Conservation (phyloP, 2,888 invertebrate species). For the Eremobia ochroleuca region DNA sequence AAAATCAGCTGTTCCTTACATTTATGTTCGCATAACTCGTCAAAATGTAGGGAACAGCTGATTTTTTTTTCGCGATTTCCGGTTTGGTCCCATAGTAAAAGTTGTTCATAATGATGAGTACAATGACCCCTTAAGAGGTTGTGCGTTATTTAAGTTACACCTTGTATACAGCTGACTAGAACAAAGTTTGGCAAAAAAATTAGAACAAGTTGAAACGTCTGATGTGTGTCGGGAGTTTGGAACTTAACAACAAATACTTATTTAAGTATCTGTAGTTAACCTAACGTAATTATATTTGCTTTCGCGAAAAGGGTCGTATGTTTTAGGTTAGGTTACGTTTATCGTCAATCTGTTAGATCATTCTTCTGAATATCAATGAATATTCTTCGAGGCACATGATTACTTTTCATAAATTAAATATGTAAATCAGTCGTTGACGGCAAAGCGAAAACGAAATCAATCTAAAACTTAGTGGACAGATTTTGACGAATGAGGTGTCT, state of each 20-base stretch:
- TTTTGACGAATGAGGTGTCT: slow-evolving; percentile 29
- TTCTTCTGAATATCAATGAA: slow-evolving; percentile 20
- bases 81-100: no score
- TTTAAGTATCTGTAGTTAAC: not conserved
- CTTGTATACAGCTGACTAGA: not conserved
- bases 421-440: slow-evolving; percentile 44
- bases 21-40: no score
- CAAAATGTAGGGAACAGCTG: no score
- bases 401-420: slow-evolving; percentile 44
- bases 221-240: not conserved
- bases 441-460: slow-evolving; percentile 35
- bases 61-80: no score
- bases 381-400: slow-evolving; percentile 20
- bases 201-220: not conserved
- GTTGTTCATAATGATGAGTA: no score
- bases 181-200: not conserved
- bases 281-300: not conserved
- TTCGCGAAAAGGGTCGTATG: slow-evolving; percentile 8
- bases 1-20: no score
- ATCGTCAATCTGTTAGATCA: not conserved
- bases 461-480: slow-evolving; percentile 19
- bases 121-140: no score
- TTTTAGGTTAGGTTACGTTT: slow-evolving; percentile 15
- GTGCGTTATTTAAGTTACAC: no score
- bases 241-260: not conserved